Percentiles rank a stretch among this genome's conserved stretches.
These are phyloP conservation scores for Misgurnus anguillicaudatus DNA, from an alignment of 2,113 vertebrate species.

Conservation along the genomic window DNA sequence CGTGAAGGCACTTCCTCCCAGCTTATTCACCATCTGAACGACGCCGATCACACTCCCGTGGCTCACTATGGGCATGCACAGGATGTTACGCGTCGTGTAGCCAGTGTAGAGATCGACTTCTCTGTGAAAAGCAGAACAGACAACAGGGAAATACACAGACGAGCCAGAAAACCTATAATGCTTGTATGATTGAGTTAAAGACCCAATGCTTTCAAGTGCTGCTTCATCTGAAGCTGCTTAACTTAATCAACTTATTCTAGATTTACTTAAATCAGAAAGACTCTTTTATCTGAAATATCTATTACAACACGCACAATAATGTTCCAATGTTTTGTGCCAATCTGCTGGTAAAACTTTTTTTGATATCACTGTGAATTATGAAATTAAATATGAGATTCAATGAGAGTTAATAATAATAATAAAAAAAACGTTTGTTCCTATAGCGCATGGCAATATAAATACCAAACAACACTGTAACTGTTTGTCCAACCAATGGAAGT, in stretches of 20 bases:
- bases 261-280: not conserved
- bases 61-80: slow-evolving; percentile 99
- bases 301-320: not conserved
- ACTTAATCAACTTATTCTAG: not conserved
- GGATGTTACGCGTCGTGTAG: slow-evolving; percentile 96
- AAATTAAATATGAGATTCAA: not conserved
- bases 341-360: not conserved
- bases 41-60: slow-evolving; percentile 95
- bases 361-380: too few species aligned
- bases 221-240: not conserved
- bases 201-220: not conserved
- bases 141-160: not conserved
- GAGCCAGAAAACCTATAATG: not conserved
- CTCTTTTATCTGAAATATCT: not conserved
- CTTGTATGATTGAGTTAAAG: slow-evolving; percentile 1
- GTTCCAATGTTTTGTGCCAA: not conserved
- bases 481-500: too few species aligned
- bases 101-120: slow-evolving; percentile 98
- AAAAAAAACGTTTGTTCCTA: not conserved
- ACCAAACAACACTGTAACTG: too few species aligned
- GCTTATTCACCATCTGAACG: slow-evolving; percentile 99
- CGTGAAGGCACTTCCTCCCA: slow-evolving; percentile 98
- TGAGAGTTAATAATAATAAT: too few species aligned
- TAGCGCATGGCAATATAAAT: not conserved
- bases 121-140: slow-evolving; percentile 67